Conservation (phyloP, 2,113 vertebrate species). For the Forbesichthys agassizii region DNA sequence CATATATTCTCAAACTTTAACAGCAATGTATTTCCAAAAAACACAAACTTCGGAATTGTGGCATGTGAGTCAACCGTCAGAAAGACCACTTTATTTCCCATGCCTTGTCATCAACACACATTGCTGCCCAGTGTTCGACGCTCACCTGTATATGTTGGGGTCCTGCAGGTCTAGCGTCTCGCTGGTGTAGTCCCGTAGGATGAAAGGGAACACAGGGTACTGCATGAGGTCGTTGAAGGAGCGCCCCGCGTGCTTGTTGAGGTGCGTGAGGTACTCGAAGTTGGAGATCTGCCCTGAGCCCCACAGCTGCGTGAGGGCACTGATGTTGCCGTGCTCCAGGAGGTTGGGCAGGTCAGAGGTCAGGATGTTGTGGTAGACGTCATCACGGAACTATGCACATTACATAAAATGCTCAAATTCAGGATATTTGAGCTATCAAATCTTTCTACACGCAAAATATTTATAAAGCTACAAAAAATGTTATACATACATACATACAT, state of each 20-base stretch:
- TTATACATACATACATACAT: too few species aligned
- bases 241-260: constrained; percentile 97
- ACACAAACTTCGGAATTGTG: not conserved
- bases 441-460: too few species aligned
- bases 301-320: constrained; percentile 94
- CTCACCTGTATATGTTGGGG: constrained; percentile 85
- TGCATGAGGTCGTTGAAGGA: constrained; percentile 99
- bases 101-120: not conserved
- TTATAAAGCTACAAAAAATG: too few species aligned
- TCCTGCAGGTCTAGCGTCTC: constrained; percentile 92
- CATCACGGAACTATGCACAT: constrained; percentile 86
- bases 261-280: constrained; percentile 97
- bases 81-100: not conserved
- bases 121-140: not conserved
- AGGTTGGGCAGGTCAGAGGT: constrained; percentile 94
- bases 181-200: constrained; percentile 90
- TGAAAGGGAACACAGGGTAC: constrained; percentile 97
- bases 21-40: not conserved
- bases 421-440: not conserved
- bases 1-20: not conserved
- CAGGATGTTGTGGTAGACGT: constrained; percentile 96
- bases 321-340: constrained; percentile 96
- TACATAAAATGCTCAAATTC: not conserved
- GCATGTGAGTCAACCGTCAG: too few species aligned
- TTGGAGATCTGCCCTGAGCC: constrained; percentile 96